Evolutionary conservation across 2,888 invertebrate genomes (phyloP).

Genomic region (Phlogophora meticulosa): DNA sequence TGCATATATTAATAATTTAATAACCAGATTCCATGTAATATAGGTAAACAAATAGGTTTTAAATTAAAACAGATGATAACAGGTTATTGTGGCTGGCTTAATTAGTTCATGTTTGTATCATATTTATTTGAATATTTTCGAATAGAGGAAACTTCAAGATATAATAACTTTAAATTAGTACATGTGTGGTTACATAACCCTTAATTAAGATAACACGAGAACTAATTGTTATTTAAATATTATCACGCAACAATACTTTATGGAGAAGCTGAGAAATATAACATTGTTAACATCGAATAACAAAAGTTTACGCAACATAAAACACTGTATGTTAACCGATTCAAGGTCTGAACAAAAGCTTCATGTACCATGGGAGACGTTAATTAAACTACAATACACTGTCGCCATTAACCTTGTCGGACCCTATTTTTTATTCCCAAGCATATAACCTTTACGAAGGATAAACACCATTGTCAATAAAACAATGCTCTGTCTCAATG

Average conservation of each 20-base stretch:
- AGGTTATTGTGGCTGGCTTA: constrained; percentile 25
- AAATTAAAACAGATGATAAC: constrained; percentile 51
- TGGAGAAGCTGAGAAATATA: constrained; percentile 7
- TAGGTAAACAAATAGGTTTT: constrained; percentile 44
- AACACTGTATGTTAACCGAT: constrained; percentile 44
- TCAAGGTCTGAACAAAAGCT: constrained; percentile 62
- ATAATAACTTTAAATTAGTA: constrained; percentile 39
- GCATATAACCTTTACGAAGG: constrained; percentile 73
- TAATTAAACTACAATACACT: constrained; percentile 79
- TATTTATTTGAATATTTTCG: constrained; percentile 34
- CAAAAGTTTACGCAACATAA: constrained; percentile 52
- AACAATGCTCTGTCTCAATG: constrained; percentile 69
- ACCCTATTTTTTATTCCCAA: constrained; percentile 76
- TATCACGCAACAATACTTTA: constrained; percentile 2
- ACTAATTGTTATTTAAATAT: constrained; percentile 8
- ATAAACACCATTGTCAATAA: constrained; percentile 70
- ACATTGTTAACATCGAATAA: constrained; percentile 33
- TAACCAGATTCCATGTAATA: constrained; percentile 28
- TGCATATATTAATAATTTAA: constrained; percentile 44
- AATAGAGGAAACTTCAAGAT: constrained; percentile 31
- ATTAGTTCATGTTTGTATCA: constrained; percentile 40
- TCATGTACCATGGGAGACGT: constrained; percentile 65
- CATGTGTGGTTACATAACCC: constrained; percentile 27
- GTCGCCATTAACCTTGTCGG: constrained; percentile 78
- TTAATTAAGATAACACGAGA: constrained; percentile 38